Evolutionary conservation across 2,888 invertebrate species (phyloP), one percentile per base, ranked within the genome.

Genomic region (Julus scanicus): DNA sequence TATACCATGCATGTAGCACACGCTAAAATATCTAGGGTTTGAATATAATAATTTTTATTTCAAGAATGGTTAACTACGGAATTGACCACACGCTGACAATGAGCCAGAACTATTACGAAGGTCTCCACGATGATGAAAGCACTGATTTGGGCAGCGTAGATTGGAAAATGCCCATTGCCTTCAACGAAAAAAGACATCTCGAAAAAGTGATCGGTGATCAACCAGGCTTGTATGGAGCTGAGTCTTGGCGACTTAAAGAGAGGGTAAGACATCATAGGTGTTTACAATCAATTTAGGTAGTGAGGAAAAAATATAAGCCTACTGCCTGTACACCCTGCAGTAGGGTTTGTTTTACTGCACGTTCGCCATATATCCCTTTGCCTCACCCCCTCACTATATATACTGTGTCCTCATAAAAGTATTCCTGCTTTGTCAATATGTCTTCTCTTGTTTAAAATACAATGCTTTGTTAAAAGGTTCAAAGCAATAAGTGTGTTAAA

Each of bases 191-290:
- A 89, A 94, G 96, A 85, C 96, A 97, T 91, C 39, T 88, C 39
- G 86, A 86, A 44, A 80, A 86, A 80, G n/a, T 86, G 37, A 40
- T 48, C 9, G 63, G 17, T 11, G 37, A 88, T 37, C 39, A 86
- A 29, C 37, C 86, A 13, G 39, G 29, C 15, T 15, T 57, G 13
- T 94, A 95, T 13, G 37, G 37, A 80, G 11, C 39, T 3, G 96
- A 97, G 91, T 95, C 96, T 90, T 98, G 98, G 98, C 94, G 98
- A 90, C 97, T 98, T 94, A 97, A 97, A 92, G 97, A 97, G 92
- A 95, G 97, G 94, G 96, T 96, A 92, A 91, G 93, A 44, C 13
- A 53, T 44, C 3, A 44, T n/a, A 44, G 44, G 44, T 44, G 3
- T 6, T 44, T 44, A 5, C 4, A 6, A 44, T 44, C 44, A 44